Conservation (phyloP, 2,888 invertebrate species). For the Chorisops tibialis region DNA sequence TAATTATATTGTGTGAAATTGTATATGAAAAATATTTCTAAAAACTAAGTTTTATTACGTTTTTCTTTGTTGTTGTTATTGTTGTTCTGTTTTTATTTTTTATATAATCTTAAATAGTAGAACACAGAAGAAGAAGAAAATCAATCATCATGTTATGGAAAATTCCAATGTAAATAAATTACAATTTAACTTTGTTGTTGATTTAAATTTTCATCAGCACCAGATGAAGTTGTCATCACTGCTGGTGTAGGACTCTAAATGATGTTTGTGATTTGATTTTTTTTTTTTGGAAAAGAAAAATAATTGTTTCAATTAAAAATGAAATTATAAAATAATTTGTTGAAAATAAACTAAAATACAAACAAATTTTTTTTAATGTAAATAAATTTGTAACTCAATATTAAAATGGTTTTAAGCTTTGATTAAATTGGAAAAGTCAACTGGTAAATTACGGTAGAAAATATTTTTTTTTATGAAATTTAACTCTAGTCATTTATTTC, state of each 20-base stretch:
- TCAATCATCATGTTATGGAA: too few relatives aligned
- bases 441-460: too few relatives aligned
- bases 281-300: conserved; percentile 7
- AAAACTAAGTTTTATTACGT: too few relatives aligned
- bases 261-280: background rate
- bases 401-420: too few relatives aligned
- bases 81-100: conserved; percentile 7
- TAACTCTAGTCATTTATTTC: too few relatives aligned
- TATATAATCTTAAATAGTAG: background rate
- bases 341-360: conserved; percentile 38
- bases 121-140: background rate
- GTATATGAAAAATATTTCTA: too few relatives aligned
- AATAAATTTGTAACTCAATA: too few relatives aligned
- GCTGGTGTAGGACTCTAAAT: conserved; percentile 67
- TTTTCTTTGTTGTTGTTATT: background rate
- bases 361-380: too few relatives aligned
- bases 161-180: background rate
- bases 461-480: too few relatives aligned
- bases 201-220: conserved; percentile 74
- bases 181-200: conserved; percentile 50
- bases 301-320: conserved; percentile 33
- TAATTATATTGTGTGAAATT: too few relatives aligned
- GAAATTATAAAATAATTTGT: conserved; percentile 40
- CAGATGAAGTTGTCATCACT: conserved; percentile 55
- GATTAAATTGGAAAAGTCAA: too few relatives aligned